A percentile compares a stretch with the other conserved stretches of the same genome.
Evolutionary conservation across 2,797 vertebrate genomes (phyloP).

Genomic region (Argya squamiceps): DNA sequence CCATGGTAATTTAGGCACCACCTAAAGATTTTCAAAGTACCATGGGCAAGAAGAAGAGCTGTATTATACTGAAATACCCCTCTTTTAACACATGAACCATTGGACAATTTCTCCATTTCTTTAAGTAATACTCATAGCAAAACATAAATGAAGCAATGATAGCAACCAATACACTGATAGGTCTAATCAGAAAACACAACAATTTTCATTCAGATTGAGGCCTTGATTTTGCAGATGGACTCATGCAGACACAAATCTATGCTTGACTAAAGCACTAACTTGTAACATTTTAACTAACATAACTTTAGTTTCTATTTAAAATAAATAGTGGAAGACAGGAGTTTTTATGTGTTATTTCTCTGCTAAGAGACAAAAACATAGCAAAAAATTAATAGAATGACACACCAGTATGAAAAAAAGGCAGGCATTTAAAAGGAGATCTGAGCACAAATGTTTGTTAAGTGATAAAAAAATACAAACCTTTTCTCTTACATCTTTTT

Average conservation of each 20-base stretch:
- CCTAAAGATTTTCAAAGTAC: neutral
- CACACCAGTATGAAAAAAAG: neutral
- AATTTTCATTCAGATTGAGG: neutral
- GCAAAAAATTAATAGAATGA: neutral
- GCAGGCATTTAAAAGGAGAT: neutral
- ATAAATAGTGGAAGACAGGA: neutral
- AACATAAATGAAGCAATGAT: neutral
- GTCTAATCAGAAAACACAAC: neutral
- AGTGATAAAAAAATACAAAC: conserved; percentile 55
- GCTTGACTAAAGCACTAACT: neutral
- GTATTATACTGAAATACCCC: neutral
- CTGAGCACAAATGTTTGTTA: neutral
- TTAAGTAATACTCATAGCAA: neutral
- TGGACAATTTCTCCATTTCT: neutral
- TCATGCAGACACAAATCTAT: neutral
- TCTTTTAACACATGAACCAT: neutral
- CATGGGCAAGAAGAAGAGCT: neutral
- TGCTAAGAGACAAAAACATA: neutral
- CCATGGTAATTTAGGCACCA: neutral
- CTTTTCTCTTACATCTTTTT: conserved; percentile 81
- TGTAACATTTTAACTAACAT: neutral
- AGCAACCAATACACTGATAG: neutral
- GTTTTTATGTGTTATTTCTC: neutral
- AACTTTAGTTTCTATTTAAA: neutral
- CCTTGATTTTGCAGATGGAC: neutral